Percentiles rank a stretch among this genome's conserved stretches.
Conservation (phyloP, 1,140 invertebrate species). For the Stegodyphus mimosarum region DNA sequence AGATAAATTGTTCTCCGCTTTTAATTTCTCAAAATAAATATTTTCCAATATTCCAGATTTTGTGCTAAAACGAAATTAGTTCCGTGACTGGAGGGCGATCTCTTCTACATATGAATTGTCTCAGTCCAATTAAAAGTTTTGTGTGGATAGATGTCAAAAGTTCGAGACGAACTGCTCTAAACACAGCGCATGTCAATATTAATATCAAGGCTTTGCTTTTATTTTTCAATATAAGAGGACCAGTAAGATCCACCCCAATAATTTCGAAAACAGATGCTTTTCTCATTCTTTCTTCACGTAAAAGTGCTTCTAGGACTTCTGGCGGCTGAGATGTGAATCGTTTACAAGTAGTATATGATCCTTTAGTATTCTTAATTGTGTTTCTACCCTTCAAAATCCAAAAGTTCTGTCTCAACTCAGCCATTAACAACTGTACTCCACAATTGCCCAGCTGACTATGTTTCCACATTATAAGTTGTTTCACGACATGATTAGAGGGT, state of each 20-base stretch:
- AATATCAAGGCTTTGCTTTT: constrained; percentile 67
- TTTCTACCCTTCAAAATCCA: constrained; percentile 29
- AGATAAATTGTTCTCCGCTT: too few species aligned
- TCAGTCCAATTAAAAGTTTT: too few species aligned
- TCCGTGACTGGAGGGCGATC: too few species aligned
- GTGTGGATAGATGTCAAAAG: too few species aligned
- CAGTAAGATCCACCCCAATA: constrained; percentile 6
- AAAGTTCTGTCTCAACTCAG: constrained; percentile 1
- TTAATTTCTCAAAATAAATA: too few species aligned
- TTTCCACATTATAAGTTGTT: neutral
- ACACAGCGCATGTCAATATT: constrained; percentile 69
- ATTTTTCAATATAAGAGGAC: constrained; percentile 65
- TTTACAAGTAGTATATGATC: neutral
- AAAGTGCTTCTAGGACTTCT: neutral
- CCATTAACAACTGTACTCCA: neutral
- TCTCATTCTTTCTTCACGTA: neutral
- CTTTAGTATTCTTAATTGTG: neutral
- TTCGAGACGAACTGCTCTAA: constrained; percentile 69
- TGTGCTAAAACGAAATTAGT: too few species aligned
- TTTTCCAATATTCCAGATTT: too few species aligned
- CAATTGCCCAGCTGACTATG: neutral
- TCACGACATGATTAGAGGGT: neutral
- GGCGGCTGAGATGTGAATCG: neutral
- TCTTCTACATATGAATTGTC: too few species aligned
- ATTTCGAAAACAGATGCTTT: constrained; percentile 10